Percentiles rank a stretch among this genome's conserved stretches.
phyloP scores from a whole-genome alignment of 1,140 invertebrate species.

The Tetramorium parvispinum region DNA sequence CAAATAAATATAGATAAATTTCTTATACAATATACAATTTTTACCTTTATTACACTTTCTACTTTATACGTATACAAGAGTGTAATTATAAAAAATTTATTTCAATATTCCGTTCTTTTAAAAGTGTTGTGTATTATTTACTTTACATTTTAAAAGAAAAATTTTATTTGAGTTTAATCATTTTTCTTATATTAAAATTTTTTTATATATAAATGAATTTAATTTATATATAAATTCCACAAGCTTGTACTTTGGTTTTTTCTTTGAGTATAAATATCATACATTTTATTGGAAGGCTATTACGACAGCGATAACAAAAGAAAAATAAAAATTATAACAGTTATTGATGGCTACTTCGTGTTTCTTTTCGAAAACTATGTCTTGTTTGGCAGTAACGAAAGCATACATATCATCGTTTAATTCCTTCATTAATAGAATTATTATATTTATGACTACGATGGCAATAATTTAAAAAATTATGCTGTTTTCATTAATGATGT shows the following conservation, averaged over 20 bases:
- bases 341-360: conserved; percentile 23
- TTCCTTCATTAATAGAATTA: background rate
- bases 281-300: conserved; percentile 6
- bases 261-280: background rate
- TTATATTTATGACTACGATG: background rate
- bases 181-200: background rate
- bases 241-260: background rate
- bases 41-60: conserved; percentile 64
- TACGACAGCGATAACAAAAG: background rate
- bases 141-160: background rate
- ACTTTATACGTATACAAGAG: conserved; percentile 40
- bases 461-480: background rate
- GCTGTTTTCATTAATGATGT: background rate
- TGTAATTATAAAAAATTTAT: conserved; percentile 26
- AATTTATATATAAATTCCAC: background rate
- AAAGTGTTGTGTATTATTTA: background rate
- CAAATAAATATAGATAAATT: conserved; percentile 73
- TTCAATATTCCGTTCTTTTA: background rate
- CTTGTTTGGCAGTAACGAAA: conserved; percentile 71
- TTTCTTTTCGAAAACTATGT: conserved; percentile 47
- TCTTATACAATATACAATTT: conserved; percentile 67
- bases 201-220: background rate
- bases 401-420: conserved; percentile 7
- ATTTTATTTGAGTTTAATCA: background rate
- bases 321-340: background rate